Evolutionary conservation across 2,113 vertebrate genomes (phyloP).

Genomic region (Lepidiolamprologus cunningtoni): DNA sequence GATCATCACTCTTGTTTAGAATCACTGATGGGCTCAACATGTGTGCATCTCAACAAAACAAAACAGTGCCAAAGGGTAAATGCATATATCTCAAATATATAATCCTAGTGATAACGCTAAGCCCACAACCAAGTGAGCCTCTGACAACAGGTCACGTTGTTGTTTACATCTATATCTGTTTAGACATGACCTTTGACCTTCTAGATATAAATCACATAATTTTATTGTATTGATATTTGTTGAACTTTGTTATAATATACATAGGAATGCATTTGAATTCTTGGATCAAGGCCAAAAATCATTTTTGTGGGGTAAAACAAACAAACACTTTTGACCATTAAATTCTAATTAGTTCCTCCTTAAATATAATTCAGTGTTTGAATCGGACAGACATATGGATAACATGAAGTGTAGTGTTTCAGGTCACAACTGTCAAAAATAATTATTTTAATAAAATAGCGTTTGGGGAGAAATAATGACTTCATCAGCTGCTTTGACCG

Average conservation of each 20-base stretch:
- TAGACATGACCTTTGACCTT: background rate
- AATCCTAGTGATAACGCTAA: background rate
- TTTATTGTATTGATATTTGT: background rate
- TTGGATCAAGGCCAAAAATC: background rate
- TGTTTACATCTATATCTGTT: background rate
- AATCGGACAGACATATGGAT: background rate
- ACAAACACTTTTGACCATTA: background rate
- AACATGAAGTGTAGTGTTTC: background rate
- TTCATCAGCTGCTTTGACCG: background rate
- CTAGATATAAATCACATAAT: background rate
- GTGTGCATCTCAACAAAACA: background rate
- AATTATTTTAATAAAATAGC: background rate
- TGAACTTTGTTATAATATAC: background rate
- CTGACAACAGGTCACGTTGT: background rate
- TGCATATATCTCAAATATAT: background rate
- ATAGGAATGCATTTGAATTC: background rate
- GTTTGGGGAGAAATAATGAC: background rate
- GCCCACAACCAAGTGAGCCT: background rate
- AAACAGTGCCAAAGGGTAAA: background rate
- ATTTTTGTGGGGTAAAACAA: background rate
- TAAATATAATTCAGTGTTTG: background rate
- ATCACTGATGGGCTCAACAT: background rate
- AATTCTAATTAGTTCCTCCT: background rate
- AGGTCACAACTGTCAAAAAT: background rate
- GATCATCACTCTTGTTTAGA: background rate